Conservation (phyloP, 2,888 invertebrate species). For the Gymnosoma rotundatum region DNA sequence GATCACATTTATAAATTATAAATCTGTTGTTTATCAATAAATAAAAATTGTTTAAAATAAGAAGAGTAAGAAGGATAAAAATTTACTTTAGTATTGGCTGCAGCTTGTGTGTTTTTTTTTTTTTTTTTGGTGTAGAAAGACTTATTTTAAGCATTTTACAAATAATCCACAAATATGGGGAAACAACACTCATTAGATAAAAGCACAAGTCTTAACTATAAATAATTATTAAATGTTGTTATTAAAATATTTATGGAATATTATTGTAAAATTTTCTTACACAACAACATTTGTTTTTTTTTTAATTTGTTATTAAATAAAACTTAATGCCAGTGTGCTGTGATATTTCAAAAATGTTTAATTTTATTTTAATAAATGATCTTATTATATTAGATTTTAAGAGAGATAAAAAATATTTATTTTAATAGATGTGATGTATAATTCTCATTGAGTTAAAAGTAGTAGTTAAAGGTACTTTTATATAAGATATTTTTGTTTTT, state of each 20-base stretch:
- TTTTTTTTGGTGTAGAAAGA: background rate
- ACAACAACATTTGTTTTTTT: background rate
- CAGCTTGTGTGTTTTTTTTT: background rate
- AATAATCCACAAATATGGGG: background rate
- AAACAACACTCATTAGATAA: background rate
- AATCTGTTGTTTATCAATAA: constrained; percentile 8
- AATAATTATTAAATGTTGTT: constrained; percentile 8
- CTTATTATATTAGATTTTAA: too few relatives aligned
- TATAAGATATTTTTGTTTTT: too few relatives aligned
- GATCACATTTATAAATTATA: constrained; percentile 15
- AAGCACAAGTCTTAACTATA: background rate
- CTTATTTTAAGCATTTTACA: background rate
- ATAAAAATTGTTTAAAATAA: constrained; percentile 3
- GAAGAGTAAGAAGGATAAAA: background rate
- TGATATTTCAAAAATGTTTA: too few relatives aligned
- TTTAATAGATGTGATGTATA: too few relatives aligned
- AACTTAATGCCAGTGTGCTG: too few relatives aligned
- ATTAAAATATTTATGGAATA: constrained; percentile 2
- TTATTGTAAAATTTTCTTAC: background rate
- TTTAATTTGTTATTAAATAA: background rate
- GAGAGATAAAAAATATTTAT: too few relatives aligned
- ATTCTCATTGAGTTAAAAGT: too few relatives aligned
- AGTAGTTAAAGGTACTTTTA: too few relatives aligned
- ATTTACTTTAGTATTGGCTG: too few relatives aligned
- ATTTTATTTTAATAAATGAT: too few relatives aligned